Evolutionary conservation across 2,113 vertebrate genomes (phyloP).

Genomic region (Corvus hawaiiensis): DNA sequence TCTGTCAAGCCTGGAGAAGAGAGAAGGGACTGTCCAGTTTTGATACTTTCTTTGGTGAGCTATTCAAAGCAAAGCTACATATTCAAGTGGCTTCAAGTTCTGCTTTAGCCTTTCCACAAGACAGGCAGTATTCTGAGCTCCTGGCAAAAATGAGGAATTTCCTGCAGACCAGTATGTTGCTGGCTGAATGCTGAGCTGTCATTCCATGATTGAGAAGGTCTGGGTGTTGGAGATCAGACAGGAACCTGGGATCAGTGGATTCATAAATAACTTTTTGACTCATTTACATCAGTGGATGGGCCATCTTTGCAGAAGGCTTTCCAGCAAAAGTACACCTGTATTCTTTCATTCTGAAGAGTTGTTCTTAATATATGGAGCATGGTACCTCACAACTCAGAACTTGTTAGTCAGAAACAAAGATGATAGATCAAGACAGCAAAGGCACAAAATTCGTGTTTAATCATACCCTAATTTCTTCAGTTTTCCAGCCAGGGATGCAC

Average conservation of each 20-base stretch:
- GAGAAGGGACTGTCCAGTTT: background rate
- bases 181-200: background rate
- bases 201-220: background rate
- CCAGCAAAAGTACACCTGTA: background rate
- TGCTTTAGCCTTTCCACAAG: background rate
- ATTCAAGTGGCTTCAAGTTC: background rate
- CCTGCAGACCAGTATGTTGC: background rate
- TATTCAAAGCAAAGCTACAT: background rate
- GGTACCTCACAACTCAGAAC: background rate
- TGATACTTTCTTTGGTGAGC: background rate
- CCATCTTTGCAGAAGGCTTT: background rate
- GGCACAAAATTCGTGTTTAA: background rate
- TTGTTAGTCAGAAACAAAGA: background rate
- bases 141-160: background rate
- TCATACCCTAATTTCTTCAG: background rate
- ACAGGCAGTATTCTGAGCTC: background rate
- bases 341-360: background rate
- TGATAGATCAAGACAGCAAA: background rate
- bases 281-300: background rate
- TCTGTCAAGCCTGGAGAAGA: background rate
- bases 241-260: background rate
- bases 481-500: background rate
- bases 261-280: background rate
- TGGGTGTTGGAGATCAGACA: background rate
- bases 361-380: background rate